Evolutionary conservation across 2,888 invertebrate genomes (phyloP).

Genomic region (Myopa tessellatipennis): DNA sequence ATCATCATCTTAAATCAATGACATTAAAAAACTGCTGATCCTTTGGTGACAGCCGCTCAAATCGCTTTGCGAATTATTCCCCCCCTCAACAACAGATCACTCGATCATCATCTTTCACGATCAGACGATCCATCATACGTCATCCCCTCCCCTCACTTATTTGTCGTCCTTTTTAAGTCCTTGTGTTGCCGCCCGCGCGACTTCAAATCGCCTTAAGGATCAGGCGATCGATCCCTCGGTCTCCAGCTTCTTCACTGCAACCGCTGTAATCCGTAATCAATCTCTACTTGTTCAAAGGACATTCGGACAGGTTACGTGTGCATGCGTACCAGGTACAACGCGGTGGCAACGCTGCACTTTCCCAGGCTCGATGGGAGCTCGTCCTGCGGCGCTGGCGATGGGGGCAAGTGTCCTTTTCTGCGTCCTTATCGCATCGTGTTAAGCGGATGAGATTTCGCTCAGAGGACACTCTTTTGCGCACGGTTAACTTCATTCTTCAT

Average conservation of each 20-base stretch:
- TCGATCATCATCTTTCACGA: background rate
- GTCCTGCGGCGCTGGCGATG: background rate
- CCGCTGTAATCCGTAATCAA: slow-evolving; percentile 51
- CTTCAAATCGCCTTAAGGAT: slow-evolving; percentile 25
- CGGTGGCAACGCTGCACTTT: background rate
- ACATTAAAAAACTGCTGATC: slow-evolving; percentile 3
- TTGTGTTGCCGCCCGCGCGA: background rate
- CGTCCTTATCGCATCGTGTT: slow-evolving; percentile 35
- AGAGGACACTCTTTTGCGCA: slow-evolving; percentile 57
- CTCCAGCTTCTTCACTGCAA: background rate
- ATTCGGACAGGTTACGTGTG: slow-evolving; percentile 58
- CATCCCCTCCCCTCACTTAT: background rate
- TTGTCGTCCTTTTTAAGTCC: slow-evolving; percentile 17
- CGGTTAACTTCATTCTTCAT: slow-evolving; percentile 51
- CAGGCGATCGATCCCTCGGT: background rate
- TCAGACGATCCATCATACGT: slow-evolving; percentile 28
- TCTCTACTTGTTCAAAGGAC: slow-evolving; percentile 55
- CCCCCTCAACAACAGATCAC: background rate
- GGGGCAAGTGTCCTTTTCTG: slow-evolving; percentile 23
- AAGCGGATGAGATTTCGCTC: slow-evolving; percentile 54
- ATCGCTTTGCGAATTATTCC: background rate
- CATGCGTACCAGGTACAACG: slow-evolving; percentile 1
- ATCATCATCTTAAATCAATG: background rate
- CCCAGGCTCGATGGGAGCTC: background rate
- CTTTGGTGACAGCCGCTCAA: background rate